Conservation (phyloP, 2,797 vertebrate species). For the Hirundo rustica region DNA sequence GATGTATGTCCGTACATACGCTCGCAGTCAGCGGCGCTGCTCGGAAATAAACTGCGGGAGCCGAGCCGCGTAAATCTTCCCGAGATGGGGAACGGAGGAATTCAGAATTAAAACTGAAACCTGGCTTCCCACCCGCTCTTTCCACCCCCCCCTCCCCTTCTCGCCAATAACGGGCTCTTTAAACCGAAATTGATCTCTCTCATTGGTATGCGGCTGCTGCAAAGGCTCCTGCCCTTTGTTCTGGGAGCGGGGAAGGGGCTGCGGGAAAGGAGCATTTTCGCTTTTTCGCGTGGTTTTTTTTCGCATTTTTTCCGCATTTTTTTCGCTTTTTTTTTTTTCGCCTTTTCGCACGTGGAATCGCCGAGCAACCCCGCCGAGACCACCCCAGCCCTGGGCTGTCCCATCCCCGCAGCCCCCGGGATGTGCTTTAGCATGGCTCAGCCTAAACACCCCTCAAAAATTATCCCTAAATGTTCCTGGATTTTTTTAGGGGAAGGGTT, state of each 20-base stretch:
- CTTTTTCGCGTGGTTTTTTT: too few relatives aligned
- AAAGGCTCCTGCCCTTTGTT: conserved; percentile 32
- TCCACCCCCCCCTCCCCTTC: neutral
- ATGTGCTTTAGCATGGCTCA: neutral
- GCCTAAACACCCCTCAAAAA: neutral
- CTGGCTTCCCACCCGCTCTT: neutral
- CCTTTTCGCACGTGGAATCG: neutral
- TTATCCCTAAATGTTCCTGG: neutral
- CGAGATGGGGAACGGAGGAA: conserved; percentile 34
- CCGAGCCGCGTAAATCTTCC: conserved; percentile 46
- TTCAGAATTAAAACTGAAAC: conserved; percentile 9
- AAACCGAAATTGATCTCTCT: conserved; percentile 28
- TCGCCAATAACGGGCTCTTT: conserved; percentile 10
- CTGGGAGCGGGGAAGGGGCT: neutral
- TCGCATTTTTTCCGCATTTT: neutral
- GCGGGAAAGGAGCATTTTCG: neutral
- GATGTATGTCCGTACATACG: neutral
- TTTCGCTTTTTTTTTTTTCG: too few relatives aligned
- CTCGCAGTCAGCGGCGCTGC: conserved; percentile 43
- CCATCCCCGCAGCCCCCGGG: neutral
- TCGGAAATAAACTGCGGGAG: conserved; percentile 43
- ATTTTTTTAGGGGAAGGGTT: neutral
- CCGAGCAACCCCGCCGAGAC: neutral
- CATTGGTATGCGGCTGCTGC: conserved; percentile 25
- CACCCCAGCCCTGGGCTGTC: neutral